Conservation (phyloP, 2,113 vertebrate species). For the Erythrocercus mccallii region DNA sequence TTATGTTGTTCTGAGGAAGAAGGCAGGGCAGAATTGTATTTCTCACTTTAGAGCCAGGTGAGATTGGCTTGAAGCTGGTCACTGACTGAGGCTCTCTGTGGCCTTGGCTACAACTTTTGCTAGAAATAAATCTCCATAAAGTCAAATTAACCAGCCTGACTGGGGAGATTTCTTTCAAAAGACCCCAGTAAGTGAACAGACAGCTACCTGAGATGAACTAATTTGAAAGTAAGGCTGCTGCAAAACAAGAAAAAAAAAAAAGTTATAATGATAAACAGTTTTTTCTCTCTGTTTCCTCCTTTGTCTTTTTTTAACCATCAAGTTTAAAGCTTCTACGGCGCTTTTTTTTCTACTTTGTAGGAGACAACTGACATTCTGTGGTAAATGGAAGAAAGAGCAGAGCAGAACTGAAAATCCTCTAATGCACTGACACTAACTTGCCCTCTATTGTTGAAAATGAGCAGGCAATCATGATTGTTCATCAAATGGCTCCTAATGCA, state of each 20-base stretch:
- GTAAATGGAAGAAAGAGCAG: slow-evolving; percentile 91
- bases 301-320: slow-evolving; percentile 87
- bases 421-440: slow-evolving; percentile 96
- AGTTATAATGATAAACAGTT: slow-evolving; percentile 73
- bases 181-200: slow-evolving; percentile 1
- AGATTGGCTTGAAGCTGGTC: background rate
- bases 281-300: slow-evolving; percentile 68
- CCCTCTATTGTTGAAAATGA: slow-evolving; percentile 99
- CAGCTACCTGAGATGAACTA: slow-evolving; percentile 63
- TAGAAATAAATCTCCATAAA: background rate
- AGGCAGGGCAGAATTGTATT: background rate
- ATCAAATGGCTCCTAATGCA: slow-evolving; percentile 99
- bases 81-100: background rate
- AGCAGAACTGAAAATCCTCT: slow-evolving; percentile 89
- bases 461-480: slow-evolving; percentile 96
- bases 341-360: slow-evolving; percentile 85
- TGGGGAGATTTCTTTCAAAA: slow-evolving; percentile 2
- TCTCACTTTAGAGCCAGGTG: background rate
- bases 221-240: slow-evolving; percentile 62
- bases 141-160: background rate
- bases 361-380: slow-evolving; percentile 95
- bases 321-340: slow-evolving; percentile 84
- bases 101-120: background rate
- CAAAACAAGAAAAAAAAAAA: slow-evolving; percentile 27
- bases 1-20: slow-evolving; percentile 15